A percentile compares a stretch with the other conserved stretches of the same genome.
phyloP scores from a whole-genome alignment of 2,797 vertebrate genomes.

The Falco berigora region DNA sequence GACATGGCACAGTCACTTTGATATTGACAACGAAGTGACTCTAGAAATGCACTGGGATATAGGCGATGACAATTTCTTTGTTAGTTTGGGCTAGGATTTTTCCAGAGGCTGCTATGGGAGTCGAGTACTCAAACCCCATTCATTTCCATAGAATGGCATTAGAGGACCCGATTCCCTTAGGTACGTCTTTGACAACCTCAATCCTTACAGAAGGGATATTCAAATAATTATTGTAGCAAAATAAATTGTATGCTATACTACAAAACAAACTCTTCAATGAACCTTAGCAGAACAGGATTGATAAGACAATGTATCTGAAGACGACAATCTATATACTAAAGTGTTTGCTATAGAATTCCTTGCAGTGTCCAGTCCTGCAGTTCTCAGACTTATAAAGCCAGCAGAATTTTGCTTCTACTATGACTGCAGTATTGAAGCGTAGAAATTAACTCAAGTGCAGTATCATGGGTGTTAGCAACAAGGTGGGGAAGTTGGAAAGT shows the following conservation, averaged over 20 bases:
- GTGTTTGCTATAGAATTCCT: neutral
- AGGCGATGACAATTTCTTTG: neutral
- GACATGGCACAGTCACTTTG: neutral
- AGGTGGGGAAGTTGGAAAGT: conserved; percentile 68
- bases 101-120: neutral
- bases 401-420: neutral
- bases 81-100: neutral
- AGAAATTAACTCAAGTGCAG: conserved; percentile 32
- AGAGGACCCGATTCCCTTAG: neutral
- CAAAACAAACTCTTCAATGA: neutral
- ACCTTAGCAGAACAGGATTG: neutral
- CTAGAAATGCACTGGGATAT: neutral
- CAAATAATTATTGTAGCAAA: neutral
- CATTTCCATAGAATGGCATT: neutral
- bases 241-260: neutral
- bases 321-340: neutral
- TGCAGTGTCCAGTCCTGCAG: conserved; percentile 3
- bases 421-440: conserved; percentile 4
- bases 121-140: neutral
- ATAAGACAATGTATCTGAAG: neutral
- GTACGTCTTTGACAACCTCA: neutral
- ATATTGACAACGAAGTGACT: neutral
- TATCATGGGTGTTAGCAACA: conserved; percentile 44
- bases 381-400: neutral
- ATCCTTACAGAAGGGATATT: neutral